Conservation (phyloP, 1,140 invertebrate species). For the Harpegnathos saltator region DNA sequence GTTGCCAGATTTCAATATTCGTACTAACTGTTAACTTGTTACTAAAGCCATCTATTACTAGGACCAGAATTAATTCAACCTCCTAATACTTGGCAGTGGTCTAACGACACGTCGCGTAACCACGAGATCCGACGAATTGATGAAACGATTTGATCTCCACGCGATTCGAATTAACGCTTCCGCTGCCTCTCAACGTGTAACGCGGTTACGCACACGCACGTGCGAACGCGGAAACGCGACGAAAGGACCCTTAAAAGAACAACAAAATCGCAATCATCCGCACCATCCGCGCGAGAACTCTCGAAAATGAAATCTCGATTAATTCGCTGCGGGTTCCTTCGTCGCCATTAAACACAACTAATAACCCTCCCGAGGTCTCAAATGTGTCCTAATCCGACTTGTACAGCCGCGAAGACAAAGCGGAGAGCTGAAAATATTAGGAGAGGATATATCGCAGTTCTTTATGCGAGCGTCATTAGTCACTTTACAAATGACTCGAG, state of each 20-base stretch:
- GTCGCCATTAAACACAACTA: background rate
- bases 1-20: no score
- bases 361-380: background rate
- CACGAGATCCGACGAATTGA: no score
- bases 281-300: background rate
- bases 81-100: no score
- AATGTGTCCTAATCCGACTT: background rate
- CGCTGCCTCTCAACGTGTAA: no score
- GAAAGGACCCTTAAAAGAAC: background rate
- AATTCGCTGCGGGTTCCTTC: background rate
- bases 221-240: background rate
- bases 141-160: no score
- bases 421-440: constrained; percentile 1
- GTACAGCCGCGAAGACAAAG: background rate
- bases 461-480: constrained; percentile 32
- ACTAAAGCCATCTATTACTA: no score
- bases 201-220: background rate
- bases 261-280: no score
- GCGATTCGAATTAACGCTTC: no score
- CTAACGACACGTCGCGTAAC: no score
- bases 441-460: background rate
- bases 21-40: no score
- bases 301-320: background rate
- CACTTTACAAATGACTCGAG: constrained; percentile 18
- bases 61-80: no score